These are phyloP conservation scores for Sparidentex hasta DNA, from an alignment of 2,797 vertebrate genomes.

Conservation along the genomic window DNA sequence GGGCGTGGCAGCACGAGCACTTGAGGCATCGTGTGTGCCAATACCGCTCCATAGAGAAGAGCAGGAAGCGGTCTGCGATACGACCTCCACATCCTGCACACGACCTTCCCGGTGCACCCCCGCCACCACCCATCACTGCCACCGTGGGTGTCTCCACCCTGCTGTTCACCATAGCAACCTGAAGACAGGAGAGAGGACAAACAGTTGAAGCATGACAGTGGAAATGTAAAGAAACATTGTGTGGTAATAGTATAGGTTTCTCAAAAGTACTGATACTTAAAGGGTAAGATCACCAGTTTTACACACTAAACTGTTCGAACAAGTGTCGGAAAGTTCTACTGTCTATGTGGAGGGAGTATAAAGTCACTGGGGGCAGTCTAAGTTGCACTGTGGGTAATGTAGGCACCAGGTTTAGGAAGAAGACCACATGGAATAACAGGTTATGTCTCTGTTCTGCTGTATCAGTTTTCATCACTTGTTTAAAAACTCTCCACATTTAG, in stretches of 20 bases:
- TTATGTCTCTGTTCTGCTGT: no score
- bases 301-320: no score
- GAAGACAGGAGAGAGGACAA: conserved; percentile 10
- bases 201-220: neutral
- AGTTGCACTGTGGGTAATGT: no score
- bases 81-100: conserved; percentile 85
- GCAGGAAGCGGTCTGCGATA: conserved; percentile 86
- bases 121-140: conserved; percentile 74
- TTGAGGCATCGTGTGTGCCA: conserved; percentile 89
- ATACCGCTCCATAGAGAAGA: conserved; percentile 89
- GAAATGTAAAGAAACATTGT: neutral
- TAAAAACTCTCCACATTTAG: no score
- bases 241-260: neutral
- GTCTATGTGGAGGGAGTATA: no score
- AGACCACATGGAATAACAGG: no score
- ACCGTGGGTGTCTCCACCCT: conserved; percentile 80
- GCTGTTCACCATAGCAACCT: conserved; percentile 85
- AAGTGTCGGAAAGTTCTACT: no score
- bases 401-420: no score
- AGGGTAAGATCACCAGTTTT: no score
- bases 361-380: no score
- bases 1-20: conserved; percentile 89
- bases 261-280: no score
- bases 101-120: conserved; percentile 60
- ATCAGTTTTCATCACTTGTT: no score